Evolutionary conservation across 2,113 vertebrate genomes (phyloP), one percentile per base, ranked within the genome.

Genomic region (Pterocles orientalis): DNA sequence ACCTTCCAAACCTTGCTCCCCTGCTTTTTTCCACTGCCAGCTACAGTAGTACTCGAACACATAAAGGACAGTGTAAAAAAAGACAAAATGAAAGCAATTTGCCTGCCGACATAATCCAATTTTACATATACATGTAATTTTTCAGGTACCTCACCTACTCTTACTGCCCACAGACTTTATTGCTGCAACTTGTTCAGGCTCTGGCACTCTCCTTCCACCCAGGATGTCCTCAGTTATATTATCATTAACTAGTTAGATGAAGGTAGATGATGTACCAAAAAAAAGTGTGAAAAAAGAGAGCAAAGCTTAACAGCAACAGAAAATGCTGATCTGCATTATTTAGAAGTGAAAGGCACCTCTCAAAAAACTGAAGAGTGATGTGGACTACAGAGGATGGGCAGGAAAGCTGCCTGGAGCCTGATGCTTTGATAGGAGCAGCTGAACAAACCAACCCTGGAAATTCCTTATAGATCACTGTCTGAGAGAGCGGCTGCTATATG

Each of bases 401-500:
- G 50, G 75, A 82, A 86, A 36, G 68, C 62, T 70, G 68, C 70
- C 71, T 73, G 62, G 48, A 88, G 64, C 39, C 43, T 31, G 68
- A 75, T 72, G 58, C 58, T 94, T 91, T 77, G 58, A 73, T 10
- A 93, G 34, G 33, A n/a, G 28, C 87, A 96, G 82, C 64, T 93
- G 66, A 92, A 80, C 69, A 87, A 91, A 91, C 68, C 79, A 95
- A 7, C 36, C 36, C 58, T 94, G 71, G 58, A 88, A 90, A 88
- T 62, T 80, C 70, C 62, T 80, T 56, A 51, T 26, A 78, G 60
- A 71, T 31, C 65, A 64, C 45, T 86, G 18, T 77, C 76, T 31
- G 57, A 65, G 31, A 69, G 50, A 41, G 39, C 14, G 0, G 0
- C 45, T 72, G 75, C 54, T 91, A 24, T 73, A 79, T 10, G 15